A percentile compares a stretch with the other conserved stretches of the same genome.
phyloP scores from a whole-genome alignment of 2,113 vertebrate genomes.

The Ammodramus savannarum region DNA sequence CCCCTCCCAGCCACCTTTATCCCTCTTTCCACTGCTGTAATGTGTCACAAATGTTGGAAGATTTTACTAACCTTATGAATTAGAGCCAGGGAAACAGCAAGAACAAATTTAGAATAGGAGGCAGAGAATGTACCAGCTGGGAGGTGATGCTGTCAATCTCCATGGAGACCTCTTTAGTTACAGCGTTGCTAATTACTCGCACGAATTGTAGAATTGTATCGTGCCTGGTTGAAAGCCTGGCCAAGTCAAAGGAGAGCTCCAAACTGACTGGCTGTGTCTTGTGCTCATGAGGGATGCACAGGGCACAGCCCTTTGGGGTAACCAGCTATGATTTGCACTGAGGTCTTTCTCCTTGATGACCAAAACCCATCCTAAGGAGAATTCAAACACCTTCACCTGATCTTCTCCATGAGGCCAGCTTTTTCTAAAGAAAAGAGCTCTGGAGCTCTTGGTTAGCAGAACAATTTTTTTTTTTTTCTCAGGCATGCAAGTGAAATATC shows the following conservation, averaged over 20 bases:
- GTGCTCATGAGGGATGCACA: neutral
- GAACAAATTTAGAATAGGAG: conserved; percentile 48
- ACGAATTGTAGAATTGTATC: conserved; percentile 13
- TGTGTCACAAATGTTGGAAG: conserved; percentile 20
- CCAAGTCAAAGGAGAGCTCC: neutral
- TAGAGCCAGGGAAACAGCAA: conserved; percentile 24
- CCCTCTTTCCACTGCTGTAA: neutral
- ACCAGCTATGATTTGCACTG: neutral
- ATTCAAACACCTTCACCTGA: neutral
- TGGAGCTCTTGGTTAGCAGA: neutral
- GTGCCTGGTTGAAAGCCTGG: neutral
- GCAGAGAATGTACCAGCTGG: conserved; percentile 50
- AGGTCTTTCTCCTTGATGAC: neutral
- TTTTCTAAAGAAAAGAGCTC: neutral
- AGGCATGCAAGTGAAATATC: neutral
- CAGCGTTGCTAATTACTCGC: conserved; percentile 39
- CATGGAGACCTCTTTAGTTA: conserved; percentile 53
- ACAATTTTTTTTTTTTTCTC: neutral
- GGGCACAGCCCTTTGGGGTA: neutral
- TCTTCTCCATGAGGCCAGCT: neutral
- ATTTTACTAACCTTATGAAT: conserved; percentile 21
- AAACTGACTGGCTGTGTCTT: neutral
- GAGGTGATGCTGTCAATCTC: conserved; percentile 59
- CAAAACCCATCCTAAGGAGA: neutral
- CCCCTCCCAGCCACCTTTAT: neutral